Evolutionary conservation across 2,888 invertebrate species (phyloP), one percentile per base, ranked within the genome.

Genomic region (Phoenoteleia sp.): DNA sequence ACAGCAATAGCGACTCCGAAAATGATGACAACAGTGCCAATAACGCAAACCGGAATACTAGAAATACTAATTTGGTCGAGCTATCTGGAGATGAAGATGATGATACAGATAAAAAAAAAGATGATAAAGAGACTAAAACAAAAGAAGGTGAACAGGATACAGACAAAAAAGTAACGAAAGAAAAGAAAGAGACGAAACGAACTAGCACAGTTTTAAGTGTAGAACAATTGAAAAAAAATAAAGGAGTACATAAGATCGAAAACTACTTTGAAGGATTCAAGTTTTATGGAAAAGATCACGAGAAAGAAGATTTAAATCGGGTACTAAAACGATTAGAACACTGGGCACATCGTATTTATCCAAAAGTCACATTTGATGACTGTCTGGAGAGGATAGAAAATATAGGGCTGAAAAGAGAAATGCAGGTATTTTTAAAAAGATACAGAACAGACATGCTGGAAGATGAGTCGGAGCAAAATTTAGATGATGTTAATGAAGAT

Each of bases 261-360:
- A 95, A 96, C 3, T 95, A 97, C 90, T 98, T 98, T 89, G 96
- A 97, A 90, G 96, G 97, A 89, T 96, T 98, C 13, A 97, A 97
- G 92, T 97, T 97, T 89, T 95, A 96, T 93, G 98, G 98, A 84
- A 97, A 96, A 94, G 97, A 97, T 0, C 94, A 97, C 91, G 99
- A 99, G 94, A 96, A 96, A 87, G 95, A 96, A 64, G 99, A 99
- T 94, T 94, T 99, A 42, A 96, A 97, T 89, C 93, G 96, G 82
- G 94, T 99, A 0, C 95, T 99, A 94, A 96, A 97, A 71, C 96
- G 96, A 76, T 92, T 99, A 71, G 98, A 99, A 90, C 98, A 99
- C 92, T 99, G 99, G 99, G 97, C 97, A 0, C 98, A 99, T 94
- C 95, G 99, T 62, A 94, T 99, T 86, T 99, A 97, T 94, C 99